Base-by-base conservation (phyloP, 1,140 invertebrate genomes). In the Bombus vancouverensis region DNA sequence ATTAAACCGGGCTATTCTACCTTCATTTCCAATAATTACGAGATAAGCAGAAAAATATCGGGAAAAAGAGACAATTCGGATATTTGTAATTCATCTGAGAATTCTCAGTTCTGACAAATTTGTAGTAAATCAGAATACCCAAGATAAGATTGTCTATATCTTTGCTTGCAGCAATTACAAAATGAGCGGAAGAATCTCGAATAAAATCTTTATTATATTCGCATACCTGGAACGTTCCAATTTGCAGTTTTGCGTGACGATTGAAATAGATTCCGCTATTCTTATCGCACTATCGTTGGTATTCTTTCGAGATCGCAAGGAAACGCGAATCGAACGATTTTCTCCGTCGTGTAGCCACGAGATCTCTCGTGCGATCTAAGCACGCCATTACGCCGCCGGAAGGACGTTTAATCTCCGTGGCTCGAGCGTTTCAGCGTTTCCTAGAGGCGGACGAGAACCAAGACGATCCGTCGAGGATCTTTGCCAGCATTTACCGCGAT, bases 321-420 rank as follows among this genome's bases (percentile, higher is more conserved):
- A 59, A 76, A 53, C 22, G 25, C 28, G 77, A 66, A 47, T 68
- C 77, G 77, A 79, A 66, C n/a, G 76, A 18, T 66, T 34, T 37
- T 37, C 59, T 28, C 32, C 42, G 3, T 71, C 53, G 66, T 32
- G 32, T 5, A 75, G 42, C 42, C 68, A 22, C 47, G 25, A 73
- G 77, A 73, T 81, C 77, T 73, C 62, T 39, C 53, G n/a, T n/a
- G 72, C 80, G 86, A 90, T 86, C 79, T 83, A 87, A 90, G 83
- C 86, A 85, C 83, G 73, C 80, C 78, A 90, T 92, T 91, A 91
- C 53, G 53, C 79, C 79, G 74, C 73, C 83, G 78, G 86, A 89
- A 91, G 88, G 85, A 81, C 81, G 88, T 90, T 92, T 89, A 91
- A 91, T 89, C 85, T 91, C 81, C 75, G 44, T 39, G 62, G 77